Conservation (phyloP, 2,113 vertebrate species). For the Rhinichthys klamathensis region DNA sequence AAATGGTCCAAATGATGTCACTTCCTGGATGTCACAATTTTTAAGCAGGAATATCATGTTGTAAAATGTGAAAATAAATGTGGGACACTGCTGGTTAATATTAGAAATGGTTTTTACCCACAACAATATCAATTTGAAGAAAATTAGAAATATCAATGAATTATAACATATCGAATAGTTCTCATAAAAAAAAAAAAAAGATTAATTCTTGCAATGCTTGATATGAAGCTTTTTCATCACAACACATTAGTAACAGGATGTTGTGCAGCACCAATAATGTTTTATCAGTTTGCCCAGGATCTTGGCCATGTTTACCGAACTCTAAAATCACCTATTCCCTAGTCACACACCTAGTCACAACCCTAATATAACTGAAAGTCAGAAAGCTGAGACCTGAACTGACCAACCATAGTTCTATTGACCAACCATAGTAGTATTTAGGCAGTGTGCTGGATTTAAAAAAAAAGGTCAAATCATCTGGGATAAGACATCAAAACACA, state of each 20-base stretch:
- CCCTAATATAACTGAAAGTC: background rate
- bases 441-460: background rate
- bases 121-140: too few species aligned
- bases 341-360: background rate
- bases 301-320: background rate
- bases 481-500: slow-evolving; percentile 9
- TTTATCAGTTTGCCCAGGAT: background rate
- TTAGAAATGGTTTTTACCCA: too few species aligned
- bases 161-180: too few species aligned
- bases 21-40: too few species aligned
- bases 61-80: too few species aligned
- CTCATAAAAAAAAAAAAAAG: too few species aligned
- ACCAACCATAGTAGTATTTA: slow-evolving; percentile 2
- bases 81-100: too few species aligned
- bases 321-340: background rate
- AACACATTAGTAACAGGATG: background rate
- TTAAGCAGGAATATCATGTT: too few species aligned
- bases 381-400: background rate
- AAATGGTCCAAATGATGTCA: too few species aligned
- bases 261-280: background rate
- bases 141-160: too few species aligned
- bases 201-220: too few species aligned
- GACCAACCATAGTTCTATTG: slow-evolving; percentile 3
- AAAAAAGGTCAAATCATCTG: background rate
- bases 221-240: background rate